Conservation (phyloP, 2,113 vertebrate species). For the Colistium nudipinnis region DNA sequence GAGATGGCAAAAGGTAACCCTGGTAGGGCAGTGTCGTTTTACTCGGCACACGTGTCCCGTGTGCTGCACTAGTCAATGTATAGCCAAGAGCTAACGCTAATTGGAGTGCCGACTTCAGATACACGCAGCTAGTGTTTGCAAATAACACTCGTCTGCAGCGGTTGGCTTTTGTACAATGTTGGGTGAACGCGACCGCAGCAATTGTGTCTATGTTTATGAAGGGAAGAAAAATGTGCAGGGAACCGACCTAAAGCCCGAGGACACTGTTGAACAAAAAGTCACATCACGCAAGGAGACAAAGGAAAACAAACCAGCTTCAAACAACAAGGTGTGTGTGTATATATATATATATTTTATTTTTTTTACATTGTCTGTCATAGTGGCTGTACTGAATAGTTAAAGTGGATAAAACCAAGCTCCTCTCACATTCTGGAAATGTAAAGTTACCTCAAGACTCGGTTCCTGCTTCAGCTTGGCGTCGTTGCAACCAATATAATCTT, state of each 20-base stretch:
- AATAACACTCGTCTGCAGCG: neutral
- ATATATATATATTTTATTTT: no score
- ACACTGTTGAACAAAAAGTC: conserved; percentile 34
- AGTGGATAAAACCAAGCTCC: neutral
- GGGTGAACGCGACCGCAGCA: neutral
- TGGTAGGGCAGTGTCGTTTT: neutral
- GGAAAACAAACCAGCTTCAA: conserved; percentile 77
- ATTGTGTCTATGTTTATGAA: conserved; percentile 40
- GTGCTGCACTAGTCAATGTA: neutral
- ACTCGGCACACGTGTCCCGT: no score
- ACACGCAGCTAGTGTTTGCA: neutral
- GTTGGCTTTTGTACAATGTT: neutral
- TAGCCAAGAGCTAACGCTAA: neutral
- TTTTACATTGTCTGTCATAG: neutral
- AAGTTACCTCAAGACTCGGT: no score
- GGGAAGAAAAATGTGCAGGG: conserved; percentile 69
- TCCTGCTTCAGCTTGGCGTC: neutral
- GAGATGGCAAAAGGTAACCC: conserved; percentile 82
- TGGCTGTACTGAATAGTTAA: neutral
- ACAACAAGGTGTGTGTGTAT: conserved; percentile 54
- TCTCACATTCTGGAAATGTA: neutral
- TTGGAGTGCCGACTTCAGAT: neutral
- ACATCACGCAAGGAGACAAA: conserved; percentile 68
- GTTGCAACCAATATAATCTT: neutral
- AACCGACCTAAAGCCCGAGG: conserved; percentile 71